A percentile compares a stretch with the other conserved stretches of the same genome.
These are phyloP conservation scores for Asteroscopus sphinx DNA, from an alignment of 2,888 invertebrate genomes.

Conservation along the genomic window DNA sequence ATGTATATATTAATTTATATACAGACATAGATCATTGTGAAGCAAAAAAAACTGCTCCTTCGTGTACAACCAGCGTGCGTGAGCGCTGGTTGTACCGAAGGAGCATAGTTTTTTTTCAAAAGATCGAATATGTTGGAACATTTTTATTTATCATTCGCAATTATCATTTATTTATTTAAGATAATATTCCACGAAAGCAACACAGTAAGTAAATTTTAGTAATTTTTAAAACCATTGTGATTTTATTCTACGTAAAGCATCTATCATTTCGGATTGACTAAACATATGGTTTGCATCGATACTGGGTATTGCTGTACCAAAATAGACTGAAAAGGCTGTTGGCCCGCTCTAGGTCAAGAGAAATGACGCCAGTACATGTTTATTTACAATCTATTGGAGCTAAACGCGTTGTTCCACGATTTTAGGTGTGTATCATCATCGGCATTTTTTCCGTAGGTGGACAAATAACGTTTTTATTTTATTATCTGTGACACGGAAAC, in stretches of 20 bases:
- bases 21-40: no score
- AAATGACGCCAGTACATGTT: slow-evolving; percentile 47
- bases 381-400: slow-evolving; percentile 43
- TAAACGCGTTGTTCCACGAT: slow-evolving; percentile 16
- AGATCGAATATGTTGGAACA: no score
- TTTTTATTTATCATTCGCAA: no score
- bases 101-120: no score
- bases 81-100: no score
- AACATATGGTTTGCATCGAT: slow-evolving; percentile 28
- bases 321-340: slow-evolving; percentile 66
- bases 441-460: slow-evolving; percentile 23
- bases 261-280: slow-evolving; percentile 16
- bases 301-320: slow-evolving; percentile 45
- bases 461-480: slow-evolving; percentile 4
- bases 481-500: slow-evolving; percentile 10
- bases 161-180: no score
- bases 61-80: no score
- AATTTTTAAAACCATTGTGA: slow-evolving; percentile 22
- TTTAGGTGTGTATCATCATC: slow-evolving; percentile 22
- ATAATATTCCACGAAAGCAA: no score
- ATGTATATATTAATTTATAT: no score
- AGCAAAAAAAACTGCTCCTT: no score
- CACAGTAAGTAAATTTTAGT: neutral
- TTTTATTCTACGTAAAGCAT: slow-evolving; percentile 24
- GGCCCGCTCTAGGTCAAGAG: slow-evolving; percentile 68